Evolutionary conservation across 2,113 vertebrate species (phyloP).

Genomic region (Drymodes brunneopygia): DNA sequence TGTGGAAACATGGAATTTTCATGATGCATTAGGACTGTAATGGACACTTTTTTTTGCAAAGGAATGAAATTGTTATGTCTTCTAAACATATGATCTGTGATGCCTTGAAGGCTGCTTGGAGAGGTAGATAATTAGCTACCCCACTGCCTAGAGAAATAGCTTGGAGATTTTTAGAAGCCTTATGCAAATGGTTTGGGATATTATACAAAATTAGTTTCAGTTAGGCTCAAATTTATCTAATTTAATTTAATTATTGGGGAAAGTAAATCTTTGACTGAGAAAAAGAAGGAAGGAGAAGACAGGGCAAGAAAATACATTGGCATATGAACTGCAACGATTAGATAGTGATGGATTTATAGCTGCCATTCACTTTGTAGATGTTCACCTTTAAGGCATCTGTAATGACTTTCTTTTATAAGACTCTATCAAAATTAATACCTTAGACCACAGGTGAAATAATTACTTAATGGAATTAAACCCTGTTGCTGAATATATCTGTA

Average conservation of each 20-base stretch:
- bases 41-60: conserved; percentile 37
- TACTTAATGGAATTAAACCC: background rate
- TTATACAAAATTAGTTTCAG: conserved; percentile 73
- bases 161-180: conserved; percentile 65
- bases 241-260: conserved; percentile 74
- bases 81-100: conserved; percentile 62
- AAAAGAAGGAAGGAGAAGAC: conserved; percentile 30
- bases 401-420: conserved; percentile 34
- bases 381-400: background rate
- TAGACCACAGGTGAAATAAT: conserved; percentile 25
- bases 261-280: conserved; percentile 54
- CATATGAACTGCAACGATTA: conserved; percentile 5
- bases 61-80: conserved; percentile 59
- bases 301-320: background rate
- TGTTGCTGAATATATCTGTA: background rate
- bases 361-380: background rate
- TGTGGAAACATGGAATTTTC: conserved; percentile 62
- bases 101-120: conserved; percentile 66
- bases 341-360: conserved; percentile 29
- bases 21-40: conserved; percentile 50
- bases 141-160: conserved; percentile 72
- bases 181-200: conserved; percentile 72
- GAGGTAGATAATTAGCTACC: conserved; percentile 75
- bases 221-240: conserved; percentile 75
- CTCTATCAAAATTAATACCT: conserved; percentile 7